Percentiles rank a stretch among this genome's conserved stretches.
Conservation (phyloP, 1,140 invertebrate genomes). For the Euwallacea similis region DNA sequence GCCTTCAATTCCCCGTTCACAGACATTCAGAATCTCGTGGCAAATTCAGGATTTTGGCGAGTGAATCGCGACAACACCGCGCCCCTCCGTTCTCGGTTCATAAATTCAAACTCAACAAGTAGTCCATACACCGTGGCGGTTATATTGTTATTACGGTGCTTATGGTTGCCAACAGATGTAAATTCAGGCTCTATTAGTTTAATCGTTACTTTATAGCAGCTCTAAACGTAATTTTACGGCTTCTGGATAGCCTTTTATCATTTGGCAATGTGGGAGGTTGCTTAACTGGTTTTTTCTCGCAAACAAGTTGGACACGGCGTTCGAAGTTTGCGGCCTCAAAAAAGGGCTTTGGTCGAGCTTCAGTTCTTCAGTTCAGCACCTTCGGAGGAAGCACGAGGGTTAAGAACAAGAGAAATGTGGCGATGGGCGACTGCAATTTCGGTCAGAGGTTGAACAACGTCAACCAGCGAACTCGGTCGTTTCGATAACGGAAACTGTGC, state of each 20-base stretch:
- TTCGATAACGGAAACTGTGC: too few species aligned
- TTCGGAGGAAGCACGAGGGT: too few species aligned
- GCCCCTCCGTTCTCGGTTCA: conserved; percentile 48
- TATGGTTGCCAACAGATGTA: conserved; percentile 55
- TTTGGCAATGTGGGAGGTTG: conserved; percentile 1
- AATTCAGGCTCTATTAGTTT: conserved; percentile 54
- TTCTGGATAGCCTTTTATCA: conserved; percentile 23
- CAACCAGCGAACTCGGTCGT: too few species aligned
- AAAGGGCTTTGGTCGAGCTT: too few species aligned
- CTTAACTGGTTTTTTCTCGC: not conserved
- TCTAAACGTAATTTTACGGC: conserved; percentile 42
- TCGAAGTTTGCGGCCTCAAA: too few species aligned
- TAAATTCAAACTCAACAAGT: conserved; percentile 56
- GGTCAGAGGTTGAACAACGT: too few species aligned
- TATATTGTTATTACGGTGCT: conserved; percentile 56
- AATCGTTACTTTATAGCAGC: conserved; percentile 54
- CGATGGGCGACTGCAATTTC: too few species aligned
- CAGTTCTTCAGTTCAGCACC: too few species aligned
- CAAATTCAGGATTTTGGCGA: not conserved
- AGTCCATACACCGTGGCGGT: conserved; percentile 54
- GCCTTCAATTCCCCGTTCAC: too few species aligned
- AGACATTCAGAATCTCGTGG: too few species aligned
- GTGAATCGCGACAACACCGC: conserved; percentile 18
- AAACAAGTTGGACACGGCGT: too few species aligned
- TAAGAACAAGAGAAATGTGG: too few species aligned